Conservation (phyloP, 2,113 vertebrate genomes). For the Haemorhous mexicanus region DNA sequence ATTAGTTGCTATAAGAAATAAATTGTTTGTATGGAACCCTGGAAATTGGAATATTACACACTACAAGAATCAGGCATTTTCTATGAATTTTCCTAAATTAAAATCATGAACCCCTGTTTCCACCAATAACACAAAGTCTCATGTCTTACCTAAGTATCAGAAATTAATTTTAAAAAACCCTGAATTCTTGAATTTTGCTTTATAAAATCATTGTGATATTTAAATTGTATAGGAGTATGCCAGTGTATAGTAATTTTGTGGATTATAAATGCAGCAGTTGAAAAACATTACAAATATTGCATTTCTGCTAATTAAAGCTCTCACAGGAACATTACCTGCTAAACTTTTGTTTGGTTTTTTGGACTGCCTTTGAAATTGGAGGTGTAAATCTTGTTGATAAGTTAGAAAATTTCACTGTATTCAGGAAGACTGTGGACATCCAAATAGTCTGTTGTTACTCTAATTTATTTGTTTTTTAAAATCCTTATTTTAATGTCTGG, state of each 20-base stretch:
- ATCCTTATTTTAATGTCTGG: not conserved
- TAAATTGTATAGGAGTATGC: not conserved
- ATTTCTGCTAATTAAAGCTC: not conserved
- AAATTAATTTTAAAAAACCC: not conserved
- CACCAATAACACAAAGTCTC: not conserved
- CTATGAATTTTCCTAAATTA: not conserved
- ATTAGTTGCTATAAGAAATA: constrained; percentile 64
- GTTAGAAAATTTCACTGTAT: not conserved
- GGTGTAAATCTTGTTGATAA: not conserved
- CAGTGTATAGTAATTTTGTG: not conserved
- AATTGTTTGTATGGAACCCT: not conserved
- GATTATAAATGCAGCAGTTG: not conserved
- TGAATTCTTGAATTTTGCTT: not conserved
- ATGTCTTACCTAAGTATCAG: not conserved
- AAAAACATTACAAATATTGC: not conserved
- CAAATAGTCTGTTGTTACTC: not conserved
- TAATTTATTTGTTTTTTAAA: not conserved
- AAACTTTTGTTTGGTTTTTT: not conserved
- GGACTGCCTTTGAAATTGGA: not conserved
- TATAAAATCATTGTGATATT: not conserved
- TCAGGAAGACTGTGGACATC: not conserved
- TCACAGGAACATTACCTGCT: not conserved
- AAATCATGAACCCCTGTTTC: not conserved
- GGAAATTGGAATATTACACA: constrained; percentile 5
- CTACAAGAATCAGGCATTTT: not conserved